Evolutionary conservation across 2,113 vertebrate genomes (phyloP), one percentile per base, ranked within the genome.

Genomic region (Corapipo altera): DNA sequence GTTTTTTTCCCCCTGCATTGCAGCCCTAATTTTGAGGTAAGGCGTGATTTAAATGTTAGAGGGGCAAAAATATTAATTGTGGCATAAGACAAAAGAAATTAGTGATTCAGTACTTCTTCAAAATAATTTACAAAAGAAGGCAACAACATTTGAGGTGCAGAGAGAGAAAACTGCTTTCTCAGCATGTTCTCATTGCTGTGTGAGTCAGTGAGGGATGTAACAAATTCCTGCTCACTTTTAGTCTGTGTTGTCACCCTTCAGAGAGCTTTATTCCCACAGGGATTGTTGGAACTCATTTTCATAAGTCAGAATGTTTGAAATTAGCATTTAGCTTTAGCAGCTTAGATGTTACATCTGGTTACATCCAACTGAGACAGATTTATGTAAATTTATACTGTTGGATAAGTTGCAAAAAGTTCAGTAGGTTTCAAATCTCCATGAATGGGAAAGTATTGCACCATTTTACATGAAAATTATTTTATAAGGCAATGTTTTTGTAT

Each of bases 1-100:
- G 11, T n/a, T 30, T 51, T 41, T 4, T 4, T 1, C 2, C 27
- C 24, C 12, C 15, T 2, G 3, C 41, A 6, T 67, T 65, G 4
- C 4, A 61, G 20, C 30, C 23, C 8, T 66, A 27, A 51, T 82
- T 70, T 59, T 61, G 33, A 16, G 13, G 32, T 22, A 22, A 65
- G 85, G 43, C 0, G 1, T 71, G 11, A 71, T 84, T 87, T 73
- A 57, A 57, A 61, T 22, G 9, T 39, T 80, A 71, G 16, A 37
- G 46, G 15, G 49, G 39, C 52, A 41, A 7, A 44, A 74, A 26
- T 49, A 57, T 23, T 73, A 74, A 26, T 66, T 79, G 11, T 65
- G 71, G 13, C 12, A 28, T 85, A 87, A 87, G 55, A 46, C 17
- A n/a, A 26, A 84, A 78, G 12, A 33, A 66, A 72, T 65, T 43